Evolutionary conservation across 2,888 invertebrate species (phyloP).

Genomic region (Heteropelma amictum): DNA sequence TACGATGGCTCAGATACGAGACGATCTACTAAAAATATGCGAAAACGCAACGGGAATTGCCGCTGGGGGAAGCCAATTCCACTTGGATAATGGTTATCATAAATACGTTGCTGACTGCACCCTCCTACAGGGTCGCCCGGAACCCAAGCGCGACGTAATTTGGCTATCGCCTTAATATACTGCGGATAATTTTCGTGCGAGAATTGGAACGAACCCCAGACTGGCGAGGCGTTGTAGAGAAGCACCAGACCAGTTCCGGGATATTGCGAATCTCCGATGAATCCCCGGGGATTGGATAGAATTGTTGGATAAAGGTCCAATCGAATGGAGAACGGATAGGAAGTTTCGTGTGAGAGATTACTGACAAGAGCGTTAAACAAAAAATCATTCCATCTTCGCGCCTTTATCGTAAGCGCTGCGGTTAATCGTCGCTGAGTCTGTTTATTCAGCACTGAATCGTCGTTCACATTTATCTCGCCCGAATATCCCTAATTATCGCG

Average conservation of each 20-base stretch:
- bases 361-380: neutral
- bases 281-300: slow-evolving; percentile 14
- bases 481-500: too few relatives aligned
- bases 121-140: slow-evolving; percentile 1
- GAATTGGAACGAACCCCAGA: slow-evolving; percentile 52
- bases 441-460: too few relatives aligned
- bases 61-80: slow-evolving; percentile 54
- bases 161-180: slow-evolving; percentile 59
- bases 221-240: slow-evolving; percentile 25
- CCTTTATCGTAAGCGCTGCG: too few relatives aligned
- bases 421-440: too few relatives aligned
- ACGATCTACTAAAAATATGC: slow-evolving; percentile 47
- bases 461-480: too few relatives aligned
- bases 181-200: slow-evolving; percentile 58
- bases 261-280: slow-evolving; percentile 34
- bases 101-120: slow-evolving; percentile 52
- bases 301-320: slow-evolving; percentile 21
- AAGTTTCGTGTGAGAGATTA: slow-evolving; percentile 23
- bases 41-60: slow-evolving; percentile 44
- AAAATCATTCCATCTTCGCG: too few relatives aligned
- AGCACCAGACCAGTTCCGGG: slow-evolving; percentile 3
- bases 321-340: slow-evolving; percentile 26
- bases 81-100: slow-evolving; percentile 60
- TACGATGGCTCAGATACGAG: slow-evolving; percentile 36
- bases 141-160: slow-evolving; percentile 54